These are phyloP conservation scores for Andrena cerasifolii DNA, from an alignment of 1,140 invertebrate species.

Conservation along the genomic window DNA sequence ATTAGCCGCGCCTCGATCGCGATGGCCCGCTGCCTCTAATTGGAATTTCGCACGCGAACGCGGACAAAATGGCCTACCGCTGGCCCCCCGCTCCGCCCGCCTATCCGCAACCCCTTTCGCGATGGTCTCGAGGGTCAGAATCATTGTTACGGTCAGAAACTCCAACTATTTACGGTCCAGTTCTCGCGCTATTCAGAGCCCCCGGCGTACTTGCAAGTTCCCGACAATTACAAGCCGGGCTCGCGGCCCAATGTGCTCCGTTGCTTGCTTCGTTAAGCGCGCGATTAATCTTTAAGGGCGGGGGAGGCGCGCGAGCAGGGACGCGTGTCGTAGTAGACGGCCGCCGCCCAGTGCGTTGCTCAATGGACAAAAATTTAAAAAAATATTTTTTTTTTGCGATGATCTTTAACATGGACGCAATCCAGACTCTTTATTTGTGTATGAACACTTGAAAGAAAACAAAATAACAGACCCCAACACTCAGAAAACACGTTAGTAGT, in stretches of 20 bases:
- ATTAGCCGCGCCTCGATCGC: background rate
- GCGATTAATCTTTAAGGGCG: conserved; percentile 25
- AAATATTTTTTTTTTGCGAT: too few species aligned
- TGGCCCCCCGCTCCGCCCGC: background rate
- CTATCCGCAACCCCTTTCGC: background rate
- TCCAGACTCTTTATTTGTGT: too few species aligned
- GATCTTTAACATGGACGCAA: too few species aligned
- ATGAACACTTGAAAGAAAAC: too few species aligned
- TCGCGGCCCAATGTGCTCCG: background rate
- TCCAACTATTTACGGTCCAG: conserved; percentile 12
- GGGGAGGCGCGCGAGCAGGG: background rate
- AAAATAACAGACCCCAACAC: too few species aligned
- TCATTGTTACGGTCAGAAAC: too few species aligned
- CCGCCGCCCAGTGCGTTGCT: too few species aligned
- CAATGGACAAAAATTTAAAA: too few species aligned
- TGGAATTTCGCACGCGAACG: conserved; percentile 26
- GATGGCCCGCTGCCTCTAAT: background rate
- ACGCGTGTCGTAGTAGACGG: too few species aligned
- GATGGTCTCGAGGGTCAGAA: background rate
- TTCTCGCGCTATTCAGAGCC: conserved; percentile 3
- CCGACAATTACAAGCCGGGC: conserved; percentile 26
- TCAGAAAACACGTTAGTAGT: too few species aligned
- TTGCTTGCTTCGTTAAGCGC: background rate
- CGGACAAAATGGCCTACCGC: conserved; percentile 10
- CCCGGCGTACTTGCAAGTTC: conserved; percentile 17